These are phyloP conservation scores for Dynastes maya DNA, from an alignment of 2,888 invertebrate species.

Conservation along the genomic window DNA sequence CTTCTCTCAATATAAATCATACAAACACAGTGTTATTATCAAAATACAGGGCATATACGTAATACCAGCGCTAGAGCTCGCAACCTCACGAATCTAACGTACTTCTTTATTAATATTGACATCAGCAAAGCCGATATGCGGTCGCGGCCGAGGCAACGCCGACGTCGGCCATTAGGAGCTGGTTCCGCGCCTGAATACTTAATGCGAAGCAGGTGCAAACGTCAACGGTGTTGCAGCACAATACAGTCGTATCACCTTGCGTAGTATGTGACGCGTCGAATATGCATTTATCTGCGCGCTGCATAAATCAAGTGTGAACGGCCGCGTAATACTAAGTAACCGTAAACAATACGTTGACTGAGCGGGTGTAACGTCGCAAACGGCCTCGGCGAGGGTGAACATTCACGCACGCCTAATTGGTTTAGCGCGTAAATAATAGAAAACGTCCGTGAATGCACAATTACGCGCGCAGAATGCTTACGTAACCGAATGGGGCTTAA, in stretches of 20 bases:
- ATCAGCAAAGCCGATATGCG: background rate
- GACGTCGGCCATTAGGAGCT: background rate
- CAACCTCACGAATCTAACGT: too few species aligned
- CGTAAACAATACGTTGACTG: constrained; percentile 9
- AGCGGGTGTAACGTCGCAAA: background rate
- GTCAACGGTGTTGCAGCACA: constrained; percentile 39
- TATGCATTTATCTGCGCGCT: constrained; percentile 62
- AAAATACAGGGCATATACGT: background rate
- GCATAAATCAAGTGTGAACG: constrained; percentile 50
- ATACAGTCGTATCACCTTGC: constrained; percentile 55
- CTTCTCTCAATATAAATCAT: too few species aligned
- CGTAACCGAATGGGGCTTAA: background rate
- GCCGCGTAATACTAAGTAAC: constrained; percentile 34
- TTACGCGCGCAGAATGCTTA: background rate
- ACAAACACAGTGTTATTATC: too few species aligned
- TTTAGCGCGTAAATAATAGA: constrained; percentile 16
- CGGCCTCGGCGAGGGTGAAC: background rate
- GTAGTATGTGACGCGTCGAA: constrained; percentile 58
- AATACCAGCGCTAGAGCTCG: background rate
- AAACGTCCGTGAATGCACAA: background rate
- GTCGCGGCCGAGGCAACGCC: background rate
- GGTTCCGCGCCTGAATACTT: constrained; percentile 45
- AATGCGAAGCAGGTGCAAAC: constrained; percentile 56
- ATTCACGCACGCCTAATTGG: constrained; percentile 16
- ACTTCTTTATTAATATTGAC: background rate